A percentile compares a stretch with the other conserved stretches of the same genome.
Conservation (phyloP, 2,113 vertebrate species). For the Miniopterus natalensis region DNA sequence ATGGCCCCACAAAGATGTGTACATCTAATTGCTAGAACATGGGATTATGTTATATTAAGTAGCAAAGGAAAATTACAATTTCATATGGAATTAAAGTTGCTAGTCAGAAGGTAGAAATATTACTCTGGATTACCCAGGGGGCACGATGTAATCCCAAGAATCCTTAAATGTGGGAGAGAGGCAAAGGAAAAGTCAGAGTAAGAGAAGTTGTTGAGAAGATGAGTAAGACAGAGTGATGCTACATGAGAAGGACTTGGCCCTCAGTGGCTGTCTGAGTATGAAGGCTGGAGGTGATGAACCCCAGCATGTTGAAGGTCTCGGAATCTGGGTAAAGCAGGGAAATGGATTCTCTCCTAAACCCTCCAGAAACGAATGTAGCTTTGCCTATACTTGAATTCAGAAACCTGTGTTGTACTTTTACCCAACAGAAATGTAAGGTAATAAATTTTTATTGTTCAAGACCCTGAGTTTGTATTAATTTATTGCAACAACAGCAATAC, state of each 20-base stretch:
- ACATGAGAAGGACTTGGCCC: not conserved
- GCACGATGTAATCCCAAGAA: not conserved
- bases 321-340: not conserved
- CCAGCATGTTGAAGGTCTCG: accelerated
- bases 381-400: not conserved
- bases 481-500: not conserved
- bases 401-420: not conserved
- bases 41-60: not conserved
- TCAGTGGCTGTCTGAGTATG: not conserved
- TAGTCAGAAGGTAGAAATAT: not conserved
- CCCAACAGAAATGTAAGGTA: not conserved
- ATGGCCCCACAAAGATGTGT: not conserved
- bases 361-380: not conserved
- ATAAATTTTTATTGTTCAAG: not conserved
- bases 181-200: not conserved
- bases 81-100: not conserved
- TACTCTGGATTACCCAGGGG: not conserved
- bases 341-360: not conserved
- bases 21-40: not conserved
- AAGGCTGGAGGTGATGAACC: not conserved
- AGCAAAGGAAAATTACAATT: not conserved
- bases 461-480: not conserved
- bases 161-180: not conserved
- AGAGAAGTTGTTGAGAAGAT: not conserved
- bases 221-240: not conserved